These are phyloP conservation scores for Alfaro cultratus DNA, from an alignment of 2,797 vertebrate species.

Conservation along the genomic window DNA sequence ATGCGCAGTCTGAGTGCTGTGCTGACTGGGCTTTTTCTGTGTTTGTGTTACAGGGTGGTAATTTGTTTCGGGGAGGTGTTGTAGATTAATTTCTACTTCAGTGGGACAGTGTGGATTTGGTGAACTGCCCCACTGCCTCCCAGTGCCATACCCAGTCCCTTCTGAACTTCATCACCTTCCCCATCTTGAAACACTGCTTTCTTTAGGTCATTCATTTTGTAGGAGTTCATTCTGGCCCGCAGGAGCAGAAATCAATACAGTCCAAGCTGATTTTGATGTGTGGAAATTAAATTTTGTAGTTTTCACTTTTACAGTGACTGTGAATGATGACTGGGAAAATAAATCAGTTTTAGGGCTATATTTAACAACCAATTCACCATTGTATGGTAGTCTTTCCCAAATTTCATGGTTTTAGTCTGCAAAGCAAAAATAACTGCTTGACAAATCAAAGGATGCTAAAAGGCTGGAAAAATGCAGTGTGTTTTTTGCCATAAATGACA, in stretches of 20 bases:
- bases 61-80: slow-evolving; percentile 33
- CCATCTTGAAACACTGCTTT: slow-evolving; percentile 50
- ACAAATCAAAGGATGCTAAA: background rate
- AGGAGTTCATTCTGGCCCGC: slow-evolving; percentile 54
- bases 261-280: slow-evolving; percentile 53
- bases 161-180: slow-evolving; percentile 47
- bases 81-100: slow-evolving; percentile 67
- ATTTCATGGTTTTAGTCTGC: background rate
- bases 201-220: slow-evolving; percentile 66
- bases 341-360: slow-evolving; percentile 9
- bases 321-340: slow-evolving; percentile 18
- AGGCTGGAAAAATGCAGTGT: background rate
- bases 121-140: slow-evolving; percentile 20
- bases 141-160: slow-evolving; percentile 37
- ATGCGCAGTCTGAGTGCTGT: slow-evolving; percentile 17
- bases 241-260: slow-evolving; percentile 66
- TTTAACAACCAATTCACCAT: slow-evolving; percentile 26
- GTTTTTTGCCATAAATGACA: background rate
- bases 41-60: slow-evolving; percentile 8
- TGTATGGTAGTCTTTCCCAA: background rate
- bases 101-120: slow-evolving; percentile 40
- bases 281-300: slow-evolving; percentile 36
- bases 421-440: background rate
- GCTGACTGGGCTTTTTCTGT: slow-evolving; percentile 36
- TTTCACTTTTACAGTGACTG: slow-evolving; percentile 36